phyloP scores from a whole-genome alignment of 2,888 invertebrate genomes.

The Stramonita haemastoma region DNA sequence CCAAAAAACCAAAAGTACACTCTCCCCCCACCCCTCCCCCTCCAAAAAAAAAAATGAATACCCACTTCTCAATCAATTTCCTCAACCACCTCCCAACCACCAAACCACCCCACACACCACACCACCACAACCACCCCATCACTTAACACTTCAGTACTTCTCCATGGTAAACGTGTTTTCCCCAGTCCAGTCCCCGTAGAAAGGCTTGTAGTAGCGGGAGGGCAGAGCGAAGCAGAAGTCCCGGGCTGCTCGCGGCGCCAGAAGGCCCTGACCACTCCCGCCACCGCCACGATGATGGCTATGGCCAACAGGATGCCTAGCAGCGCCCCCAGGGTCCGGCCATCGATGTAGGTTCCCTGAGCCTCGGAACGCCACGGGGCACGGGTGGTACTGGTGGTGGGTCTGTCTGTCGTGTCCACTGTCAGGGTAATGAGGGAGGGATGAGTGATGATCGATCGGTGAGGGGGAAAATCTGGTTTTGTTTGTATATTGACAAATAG shows the following conservation, averaged over 20 bases:
- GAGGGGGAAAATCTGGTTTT: too few relatives aligned
- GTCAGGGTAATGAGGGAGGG: not conserved
- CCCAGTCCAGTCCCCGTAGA: slow-evolving; percentile 46
- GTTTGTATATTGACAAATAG: too few relatives aligned
- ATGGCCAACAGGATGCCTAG: slow-evolving; percentile 52
- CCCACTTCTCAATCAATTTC: too few relatives aligned
- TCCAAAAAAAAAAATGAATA: too few relatives aligned
- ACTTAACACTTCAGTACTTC: slow-evolving; percentile 36
- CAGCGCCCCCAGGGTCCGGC: slow-evolving; percentile 47
- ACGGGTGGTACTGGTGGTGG: slow-evolving; percentile 32
- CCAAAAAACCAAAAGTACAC: too few relatives aligned
- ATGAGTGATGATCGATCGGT: not conserved
- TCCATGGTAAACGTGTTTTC: slow-evolving; percentile 50
- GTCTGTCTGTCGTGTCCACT: slow-evolving; percentile 44
- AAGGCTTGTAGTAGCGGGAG: slow-evolving; percentile 41
- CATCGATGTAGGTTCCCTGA: slow-evolving; percentile 44
- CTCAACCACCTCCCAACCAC: too few relatives aligned
- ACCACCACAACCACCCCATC: not conserved
- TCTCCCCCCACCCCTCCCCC: too few relatives aligned
- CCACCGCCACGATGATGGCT: slow-evolving; percentile 46
- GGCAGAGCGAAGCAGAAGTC: slow-evolving; percentile 57
- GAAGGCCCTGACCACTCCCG: slow-evolving; percentile 44
- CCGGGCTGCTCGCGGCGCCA: slow-evolving; percentile 45
- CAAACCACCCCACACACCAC: not conserved
- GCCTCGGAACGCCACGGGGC: not conserved